phyloP scores from a whole-genome alignment of 2,113 vertebrate genomes.

The Nerophis lumbriciformis region DNA sequence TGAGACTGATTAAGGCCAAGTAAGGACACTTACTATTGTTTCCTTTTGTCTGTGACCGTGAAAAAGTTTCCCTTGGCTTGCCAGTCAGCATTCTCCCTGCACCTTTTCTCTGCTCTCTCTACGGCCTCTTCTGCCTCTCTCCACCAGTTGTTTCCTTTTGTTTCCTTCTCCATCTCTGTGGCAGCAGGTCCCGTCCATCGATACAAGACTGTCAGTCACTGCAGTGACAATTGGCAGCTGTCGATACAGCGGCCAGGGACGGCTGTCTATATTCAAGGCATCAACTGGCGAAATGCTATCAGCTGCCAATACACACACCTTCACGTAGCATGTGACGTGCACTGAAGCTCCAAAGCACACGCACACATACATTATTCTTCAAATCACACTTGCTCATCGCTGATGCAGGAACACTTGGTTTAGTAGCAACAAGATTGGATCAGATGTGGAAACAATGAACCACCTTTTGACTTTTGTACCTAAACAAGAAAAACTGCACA shows the following conservation, averaged over 20 bases:
- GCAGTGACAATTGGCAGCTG: slow-evolving; percentile 66
- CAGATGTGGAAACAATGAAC: slow-evolving; percentile 67
- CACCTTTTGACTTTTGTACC: slow-evolving; percentile 64
- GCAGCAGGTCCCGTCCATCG: slow-evolving; percentile 62
- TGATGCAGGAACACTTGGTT: slow-evolving; percentile 57
- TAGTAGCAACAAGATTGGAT: slow-evolving; percentile 57
- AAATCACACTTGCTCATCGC: slow-evolving; percentile 63
- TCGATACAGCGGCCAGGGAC: slow-evolving; percentile 50
- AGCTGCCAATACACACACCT: slow-evolving; percentile 58
- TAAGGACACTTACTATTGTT: slow-evolving; percentile 1
- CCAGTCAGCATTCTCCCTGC: neutral
- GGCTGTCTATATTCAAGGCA: slow-evolving; percentile 43
- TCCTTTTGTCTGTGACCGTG: slow-evolving; percentile 34
- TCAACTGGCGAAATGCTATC: slow-evolving; percentile 55
- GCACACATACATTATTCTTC: slow-evolving; percentile 35
- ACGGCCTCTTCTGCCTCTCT: slow-evolving; percentile 25
- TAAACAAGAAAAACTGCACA: slow-evolving; percentile 3
- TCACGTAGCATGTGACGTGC: neutral
- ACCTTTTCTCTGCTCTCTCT: slow-evolving; percentile 23
- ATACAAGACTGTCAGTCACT: slow-evolving; percentile 64
- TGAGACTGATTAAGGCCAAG: neutral
- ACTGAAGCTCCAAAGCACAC: slow-evolving; percentile 12
- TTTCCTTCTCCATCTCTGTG: slow-evolving; percentile 56
- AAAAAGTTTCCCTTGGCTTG: slow-evolving; percentile 35
- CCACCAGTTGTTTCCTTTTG: slow-evolving; percentile 48